Conservation (phyloP, 2,797 vertebrate genomes). For the Sebastes minor region DNA sequence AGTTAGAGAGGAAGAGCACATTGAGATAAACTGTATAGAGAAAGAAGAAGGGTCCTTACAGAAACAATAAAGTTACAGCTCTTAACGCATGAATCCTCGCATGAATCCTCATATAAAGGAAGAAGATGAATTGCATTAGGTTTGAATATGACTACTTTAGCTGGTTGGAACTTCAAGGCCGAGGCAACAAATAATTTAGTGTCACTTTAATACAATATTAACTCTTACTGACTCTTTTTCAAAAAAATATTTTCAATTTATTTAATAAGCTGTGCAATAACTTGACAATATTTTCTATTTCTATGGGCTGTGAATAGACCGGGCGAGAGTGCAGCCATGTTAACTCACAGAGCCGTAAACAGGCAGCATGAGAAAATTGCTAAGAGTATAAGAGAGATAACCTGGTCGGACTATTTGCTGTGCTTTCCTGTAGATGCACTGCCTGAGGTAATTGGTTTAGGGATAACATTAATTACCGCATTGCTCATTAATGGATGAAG, state of each 20-base stretch:
- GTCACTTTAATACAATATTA: slow-evolving; percentile 14
- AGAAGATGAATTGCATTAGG: slow-evolving; percentile 12
- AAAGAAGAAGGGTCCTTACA: neutral
- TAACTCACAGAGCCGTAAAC: slow-evolving; percentile 47
- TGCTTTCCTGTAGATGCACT: slow-evolving; percentile 82
- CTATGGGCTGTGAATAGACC: slow-evolving; percentile 14
- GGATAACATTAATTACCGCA: slow-evolving; percentile 99
- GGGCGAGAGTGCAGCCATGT: slow-evolving; percentile 6
- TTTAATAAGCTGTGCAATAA: slow-evolving; percentile 31
- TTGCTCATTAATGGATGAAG: slow-evolving; percentile 99
- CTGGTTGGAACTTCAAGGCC: neutral
- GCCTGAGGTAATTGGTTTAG: slow-evolving; percentile 95
- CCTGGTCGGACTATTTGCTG: slow-evolving; percentile 75
- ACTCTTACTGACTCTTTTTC: neutral
- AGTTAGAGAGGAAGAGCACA: neutral
- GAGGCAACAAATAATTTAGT: slow-evolving; percentile 4
- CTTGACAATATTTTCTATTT: neutral
- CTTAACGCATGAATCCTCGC: neutral
- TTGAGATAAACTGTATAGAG: neutral
- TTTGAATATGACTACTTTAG: slow-evolving; percentile 18
- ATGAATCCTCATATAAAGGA: slow-evolving; percentile 11
- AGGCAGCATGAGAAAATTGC: slow-evolving; percentile 49
- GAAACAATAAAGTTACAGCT: slow-evolving; percentile 19
- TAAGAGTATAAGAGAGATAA: slow-evolving; percentile 76
- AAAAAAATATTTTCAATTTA: slow-evolving; percentile 24